Conservation (phyloP, 2,113 vertebrate genomes). For the Perca flavescens region DNA sequence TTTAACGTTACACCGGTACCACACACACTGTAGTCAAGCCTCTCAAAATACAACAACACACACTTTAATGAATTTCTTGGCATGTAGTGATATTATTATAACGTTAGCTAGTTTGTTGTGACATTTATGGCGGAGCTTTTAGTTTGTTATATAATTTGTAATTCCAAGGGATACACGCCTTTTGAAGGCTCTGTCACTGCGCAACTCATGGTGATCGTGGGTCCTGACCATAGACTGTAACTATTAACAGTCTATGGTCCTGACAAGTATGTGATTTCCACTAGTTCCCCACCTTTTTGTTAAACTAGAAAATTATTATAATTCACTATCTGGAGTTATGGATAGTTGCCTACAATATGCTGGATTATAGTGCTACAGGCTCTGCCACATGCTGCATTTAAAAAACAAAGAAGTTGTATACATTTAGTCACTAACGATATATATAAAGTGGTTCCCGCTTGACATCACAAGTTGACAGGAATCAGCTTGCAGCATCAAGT, state of each 20-base stretch:
- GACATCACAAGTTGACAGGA: conserved; percentile 7
- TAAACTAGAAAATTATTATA: too few relatives aligned
- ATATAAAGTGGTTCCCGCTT: not conserved
- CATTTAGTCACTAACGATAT: not conserved
- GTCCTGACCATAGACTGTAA: too few relatives aligned
- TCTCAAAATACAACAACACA: too few relatives aligned
- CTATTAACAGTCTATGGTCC: too few relatives aligned
- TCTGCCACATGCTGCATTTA: not conserved
- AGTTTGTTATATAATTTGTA: not conserved
- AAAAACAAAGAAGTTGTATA: not conserved
- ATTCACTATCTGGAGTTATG: not conserved
- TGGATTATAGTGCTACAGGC: not conserved
- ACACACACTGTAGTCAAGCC: too few relatives aligned
- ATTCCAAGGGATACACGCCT: not conserved
- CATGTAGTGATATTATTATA: not conserved
- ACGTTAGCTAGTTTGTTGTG: not conserved
- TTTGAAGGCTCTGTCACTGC: too few relatives aligned
- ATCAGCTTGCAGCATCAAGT: not conserved
- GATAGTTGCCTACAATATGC: not conserved
- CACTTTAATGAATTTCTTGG: not conserved
- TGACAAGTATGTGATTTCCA: too few relatives aligned
- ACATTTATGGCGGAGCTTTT: not conserved
- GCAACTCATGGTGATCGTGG: not conserved
- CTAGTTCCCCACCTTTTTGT: too few relatives aligned
- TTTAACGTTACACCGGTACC: too few relatives aligned